Conservation (phyloP, 2,888 invertebrate genomes). For the Athrips mouffetella region DNA sequence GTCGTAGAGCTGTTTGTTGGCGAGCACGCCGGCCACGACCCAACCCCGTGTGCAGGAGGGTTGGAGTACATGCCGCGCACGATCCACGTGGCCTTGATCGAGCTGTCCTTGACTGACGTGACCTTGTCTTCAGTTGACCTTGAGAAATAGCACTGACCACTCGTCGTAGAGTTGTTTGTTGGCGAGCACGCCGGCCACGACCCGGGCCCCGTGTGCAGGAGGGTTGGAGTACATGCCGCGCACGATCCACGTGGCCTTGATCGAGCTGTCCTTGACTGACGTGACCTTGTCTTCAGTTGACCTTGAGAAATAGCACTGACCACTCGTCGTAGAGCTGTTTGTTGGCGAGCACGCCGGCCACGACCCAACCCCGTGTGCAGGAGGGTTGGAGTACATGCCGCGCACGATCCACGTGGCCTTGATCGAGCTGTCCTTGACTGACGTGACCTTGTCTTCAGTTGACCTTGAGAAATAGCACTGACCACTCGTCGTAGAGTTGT, state of each 20-base stretch:
- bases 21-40: slow-evolving; percentile 90
- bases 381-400: slow-evolving; percentile 99
- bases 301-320: too few relatives aligned
- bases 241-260: too few relatives aligned
- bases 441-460: too few relatives aligned
- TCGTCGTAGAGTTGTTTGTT: slow-evolving; percentile 85
- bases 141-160: slow-evolving; percentile 90
- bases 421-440: too few relatives aligned
- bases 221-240: slow-evolving; percentile 99
- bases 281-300: too few relatives aligned
- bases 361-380: slow-evolving; percentile 95
- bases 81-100: too few relatives aligned
- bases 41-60: slow-evolving; percentile 97
- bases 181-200: slow-evolving; percentile 90
- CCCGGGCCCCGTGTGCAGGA: slow-evolving; percentile 95
- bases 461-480: too few relatives aligned
- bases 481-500: slow-evolving; percentile 91
- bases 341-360: slow-evolving; percentile 88
- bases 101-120: too few relatives aligned
- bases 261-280: too few relatives aligned
- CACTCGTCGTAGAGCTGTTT: slow-evolving; percentile 89
- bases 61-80: too few relatives aligned
- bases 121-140: too few relatives aligned
- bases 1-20: slow-evolving; percentile 83
- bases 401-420: too few relatives aligned